Percentiles rank a stretch among this genome's conserved stretches.
These are phyloP conservation scores for Clarias magur DNA, from an alignment of 2,113 vertebrate genomes.

Conservation along the genomic window DNA sequence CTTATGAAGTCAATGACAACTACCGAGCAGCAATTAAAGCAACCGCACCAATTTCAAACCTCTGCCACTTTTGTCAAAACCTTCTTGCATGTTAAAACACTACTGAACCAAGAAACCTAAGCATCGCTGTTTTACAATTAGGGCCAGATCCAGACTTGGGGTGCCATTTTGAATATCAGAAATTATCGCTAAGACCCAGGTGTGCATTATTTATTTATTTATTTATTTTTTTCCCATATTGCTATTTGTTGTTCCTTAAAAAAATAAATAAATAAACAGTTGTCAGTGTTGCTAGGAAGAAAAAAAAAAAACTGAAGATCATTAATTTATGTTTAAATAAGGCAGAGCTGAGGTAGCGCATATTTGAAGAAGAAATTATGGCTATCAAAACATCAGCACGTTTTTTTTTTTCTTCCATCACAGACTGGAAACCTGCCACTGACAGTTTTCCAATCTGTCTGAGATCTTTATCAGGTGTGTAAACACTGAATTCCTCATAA, in stretches of 20 bases:
- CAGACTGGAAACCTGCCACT: not conserved
- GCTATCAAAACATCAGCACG: not conserved
- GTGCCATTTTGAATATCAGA: not conserved
- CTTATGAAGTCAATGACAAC: not conserved
- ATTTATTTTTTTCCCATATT: too few relatives aligned
- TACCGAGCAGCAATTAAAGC: not conserved
- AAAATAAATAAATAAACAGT: not conserved
- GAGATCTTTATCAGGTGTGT: slow-evolving; percentile 14
- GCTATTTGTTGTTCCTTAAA: not conserved
- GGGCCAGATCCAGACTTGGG: slow-evolving; percentile 38
- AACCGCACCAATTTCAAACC: not conserved
- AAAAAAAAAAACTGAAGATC: not conserved
- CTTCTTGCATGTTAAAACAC: slow-evolving; percentile 67
- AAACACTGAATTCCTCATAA: not conserved
- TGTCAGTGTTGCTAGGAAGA: not conserved
- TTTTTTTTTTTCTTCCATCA: not conserved
- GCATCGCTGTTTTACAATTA: slow-evolving; percentile 55
- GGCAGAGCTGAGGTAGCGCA: not conserved
- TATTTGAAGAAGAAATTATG: not conserved
- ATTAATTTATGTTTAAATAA: not conserved
- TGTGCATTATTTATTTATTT: too few relatives aligned
- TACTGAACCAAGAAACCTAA: slow-evolving; percentile 62
- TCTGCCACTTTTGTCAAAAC: slow-evolving; percentile 89
- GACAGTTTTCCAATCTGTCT: not conserved
- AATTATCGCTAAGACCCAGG: not conserved